Evolutionary conservation across 1,140 invertebrate species (phyloP), one percentile per base, ranked within the genome.

Genomic region (Homalodisca vitripennis): DNA sequence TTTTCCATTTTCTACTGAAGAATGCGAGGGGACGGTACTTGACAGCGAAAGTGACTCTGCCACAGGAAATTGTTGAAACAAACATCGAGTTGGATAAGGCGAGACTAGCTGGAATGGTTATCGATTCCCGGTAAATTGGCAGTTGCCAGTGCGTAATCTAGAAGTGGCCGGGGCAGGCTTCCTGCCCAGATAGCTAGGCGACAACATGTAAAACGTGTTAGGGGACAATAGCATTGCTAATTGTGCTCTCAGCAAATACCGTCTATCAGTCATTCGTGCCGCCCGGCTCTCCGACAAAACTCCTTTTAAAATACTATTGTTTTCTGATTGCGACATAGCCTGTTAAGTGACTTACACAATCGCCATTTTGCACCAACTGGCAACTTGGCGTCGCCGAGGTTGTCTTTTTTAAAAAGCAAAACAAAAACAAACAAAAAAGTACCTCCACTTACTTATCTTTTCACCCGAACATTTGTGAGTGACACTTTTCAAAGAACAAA

Each of bases 131-230:
- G 48, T 51, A 51, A 51, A 51, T 51, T n/a, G n/a, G n/a, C n/a
- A n/a, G n/a, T n/a, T 51, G 48, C 48, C 48, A 51, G 48, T 51
- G 48, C 48, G 48, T 51, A 51, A 51, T 51, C 48, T 51, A 22
- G 48, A 51, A 51, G 48, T 51, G 48, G 48, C n/a, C 48, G 48
- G n/a, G 3, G n/a, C n/a, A 14, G 48, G 48, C 48, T 51, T 51
- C 48, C 48, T 51, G 48, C 3, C 48, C n/a, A n/a, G 48, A 51
- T 51, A 51, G 48, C 48, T n/a, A 20, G 48, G 48, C 48, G 48
- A 51, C 48, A 51, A 51, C 48, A 51, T 51, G 48, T 51, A 51
- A 51, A 51, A 22, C 48, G 48, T 51, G 48, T 51, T 51, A 51
- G n/a, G 48, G 48, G 48, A 51, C 48, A 51, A 51, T 51, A 51